Evolutionary conservation across 2,888 invertebrate genomes (phyloP), one percentile per base, ranked within the genome.

Genomic region (Molorchus minor): DNA sequence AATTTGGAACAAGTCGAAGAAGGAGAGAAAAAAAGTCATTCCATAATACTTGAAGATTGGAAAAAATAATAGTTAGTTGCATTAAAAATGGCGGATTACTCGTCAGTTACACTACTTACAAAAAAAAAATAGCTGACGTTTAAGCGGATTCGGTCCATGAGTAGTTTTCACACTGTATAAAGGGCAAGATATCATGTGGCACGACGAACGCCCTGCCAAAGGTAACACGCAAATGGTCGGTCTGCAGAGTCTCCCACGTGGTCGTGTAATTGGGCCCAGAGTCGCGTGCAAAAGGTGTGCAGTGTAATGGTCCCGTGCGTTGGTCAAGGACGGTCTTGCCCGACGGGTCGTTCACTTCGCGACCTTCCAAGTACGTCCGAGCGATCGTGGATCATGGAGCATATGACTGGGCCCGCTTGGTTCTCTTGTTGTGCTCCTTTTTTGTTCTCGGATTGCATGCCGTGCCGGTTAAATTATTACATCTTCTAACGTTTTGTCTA

Each of bases 311-410:
- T 36, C 46, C 40, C 52, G 47, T 46, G 46, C 56, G 67, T 65
- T 71, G 72, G 66, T 71, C 75, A 74, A 74, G 75, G 75, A 65
- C 73, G 74, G 43, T 40, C 55, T 41, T n/a, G n/a, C 38, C 61
- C 49, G 33, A 58, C 65, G 71, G 76, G 75, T 76, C 76, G 72
- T 76, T 76, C 76, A 76, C 76, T 73, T 71, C 58, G 69, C 76
- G 76, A 75, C 76, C 76, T 76, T 75, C 71, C 75, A 76, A 76
- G 76, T 75, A 75, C 75, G 75, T 71, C 67, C 57, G 52, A 54
- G 55, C 56, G 40, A 40, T 49, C 54, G 44, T 36, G 44, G 52
- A 35, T 53, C 59, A 57, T 49, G 59, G 52, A 20, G 17, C 19
- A 19, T 41, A 45, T 45, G 29, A 45, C 45, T 45, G 25, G 44